These are phyloP conservation scores for Bombus picipes DNA, from an alignment of 1,140 invertebrate species.

Conservation along the genomic window DNA sequence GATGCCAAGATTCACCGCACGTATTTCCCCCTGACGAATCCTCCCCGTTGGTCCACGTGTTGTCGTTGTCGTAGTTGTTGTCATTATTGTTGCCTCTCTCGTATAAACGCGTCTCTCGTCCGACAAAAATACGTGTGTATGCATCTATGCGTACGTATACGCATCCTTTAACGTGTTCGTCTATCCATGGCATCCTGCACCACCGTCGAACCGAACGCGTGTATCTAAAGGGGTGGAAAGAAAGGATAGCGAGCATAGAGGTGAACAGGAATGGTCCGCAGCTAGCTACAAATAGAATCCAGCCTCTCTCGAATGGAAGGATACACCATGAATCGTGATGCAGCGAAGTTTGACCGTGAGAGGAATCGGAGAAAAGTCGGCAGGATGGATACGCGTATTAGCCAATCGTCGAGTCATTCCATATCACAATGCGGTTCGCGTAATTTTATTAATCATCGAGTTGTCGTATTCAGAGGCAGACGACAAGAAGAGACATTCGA, in stretches of 20 bases:
- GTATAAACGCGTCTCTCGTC: not conserved
- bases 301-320: constrained; percentile 59
- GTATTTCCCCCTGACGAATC: constrained; percentile 62
- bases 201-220: constrained; percentile 5
- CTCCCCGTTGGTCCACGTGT: constrained; percentile 17
- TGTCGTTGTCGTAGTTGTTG: not conserved
- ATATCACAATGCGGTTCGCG: constrained; percentile 47
- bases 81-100: constrained; percentile 23
- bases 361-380: constrained; percentile 26
- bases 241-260: not conserved
- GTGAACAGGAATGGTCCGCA: not conserved
- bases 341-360: constrained; percentile 34
- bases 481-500: not conserved
- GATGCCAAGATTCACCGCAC: constrained; percentile 61
- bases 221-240: not conserved
- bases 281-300: constrained; percentile 58
- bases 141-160: not conserved
- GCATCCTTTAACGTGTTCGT: not conserved
- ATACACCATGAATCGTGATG: not conserved
- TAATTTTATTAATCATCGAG: constrained; percentile 64
- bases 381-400: constrained; percentile 15
- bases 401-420: constrained; percentile 36
- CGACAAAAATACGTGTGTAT: not conserved
- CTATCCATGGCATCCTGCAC: not conserved
- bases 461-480: not conserved